Percentiles rank a stretch among this genome's conserved stretches.
These are phyloP conservation scores for Cotesia glomerata DNA, from an alignment of 1,140 invertebrate genomes.

Conservation along the genomic window DNA sequence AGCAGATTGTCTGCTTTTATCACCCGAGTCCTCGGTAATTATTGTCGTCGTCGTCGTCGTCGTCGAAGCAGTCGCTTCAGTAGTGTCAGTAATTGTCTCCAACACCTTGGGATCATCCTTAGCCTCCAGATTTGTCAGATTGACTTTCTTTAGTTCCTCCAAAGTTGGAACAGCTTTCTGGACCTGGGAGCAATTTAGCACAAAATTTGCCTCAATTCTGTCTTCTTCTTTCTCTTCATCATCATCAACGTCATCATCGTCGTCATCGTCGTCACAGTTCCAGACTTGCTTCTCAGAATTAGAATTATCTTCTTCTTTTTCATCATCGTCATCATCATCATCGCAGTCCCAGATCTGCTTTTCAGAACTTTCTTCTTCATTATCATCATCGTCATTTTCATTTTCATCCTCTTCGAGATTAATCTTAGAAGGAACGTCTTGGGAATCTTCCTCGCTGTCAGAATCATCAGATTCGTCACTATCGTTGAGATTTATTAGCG, in stretches of 20 bases:
- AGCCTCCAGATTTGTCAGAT: neutral
- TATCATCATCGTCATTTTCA: neutral
- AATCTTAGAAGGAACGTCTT: neutral
- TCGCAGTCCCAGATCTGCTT: too few species aligned
- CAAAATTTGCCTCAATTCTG: slow-evolving; percentile 21
- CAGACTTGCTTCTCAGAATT: neutral
- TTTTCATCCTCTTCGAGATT: neutral
- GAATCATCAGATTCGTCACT: slow-evolving; percentile 36
- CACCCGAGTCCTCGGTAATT: too few species aligned
- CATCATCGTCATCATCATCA: neutral
- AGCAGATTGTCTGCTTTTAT: too few species aligned
- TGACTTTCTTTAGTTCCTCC: slow-evolving; percentile 39
- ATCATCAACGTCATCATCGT: neutral
- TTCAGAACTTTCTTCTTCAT: neutral
- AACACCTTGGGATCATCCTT: neutral
- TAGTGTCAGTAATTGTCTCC: neutral
- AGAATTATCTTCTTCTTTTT: neutral
- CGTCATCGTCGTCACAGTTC: neutral
- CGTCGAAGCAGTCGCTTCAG: neutral
- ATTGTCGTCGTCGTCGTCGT: too few species aligned
- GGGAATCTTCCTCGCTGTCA: neutral
- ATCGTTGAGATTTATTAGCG: slow-evolving; percentile 50
- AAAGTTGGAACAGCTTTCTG: slow-evolving; percentile 38
- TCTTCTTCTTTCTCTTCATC: neutral
- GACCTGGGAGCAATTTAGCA: slow-evolving; percentile 47